Evolutionary conservation across 2,113 vertebrate genomes (phyloP), one percentile per base, ranked within the genome.

Genomic region (Ibidorhyncha struthersii): DNA sequence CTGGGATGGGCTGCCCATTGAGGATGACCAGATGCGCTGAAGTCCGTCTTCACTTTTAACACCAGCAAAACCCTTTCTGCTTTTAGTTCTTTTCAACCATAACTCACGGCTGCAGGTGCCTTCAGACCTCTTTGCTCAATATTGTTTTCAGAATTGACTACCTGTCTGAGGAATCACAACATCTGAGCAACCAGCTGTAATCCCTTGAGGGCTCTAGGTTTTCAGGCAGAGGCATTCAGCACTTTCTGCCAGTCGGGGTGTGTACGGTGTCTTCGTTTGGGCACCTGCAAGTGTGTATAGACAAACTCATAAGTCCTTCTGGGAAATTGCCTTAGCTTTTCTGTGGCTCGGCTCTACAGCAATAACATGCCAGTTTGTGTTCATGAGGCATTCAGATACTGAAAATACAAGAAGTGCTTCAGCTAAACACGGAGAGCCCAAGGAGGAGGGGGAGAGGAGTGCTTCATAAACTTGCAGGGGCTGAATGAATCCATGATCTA

Each of bases 1-100:
- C 34, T 72, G 53, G 41, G 43, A 59, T 0, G 0, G 76, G 53
- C 50, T 83, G 22, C 55, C 52, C 1, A 0, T 10, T 78, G 27
- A 7, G 61, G 36, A 40, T 15, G 27, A 45, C 17, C 58, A 65
- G 58, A 61, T 49, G 18, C 3, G 1, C 62, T 82, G 27, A 82
- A 95, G 34, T 77, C 40, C 27, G 13, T 58, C 41, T 56, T 61
- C 58, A 80, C 32, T 82, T 88, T 89, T 89, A 71, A 71, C 9
- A 40, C 8, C 47, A 84, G n/a, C 19, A 59, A 84, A 84, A 18
- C 8, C 6, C 17, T 79, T 32, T 61, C 16, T 89, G 26, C 15
- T 82, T 50, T 63, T 49, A 50, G 50, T 56, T 87, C 29, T 74
- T 66, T 66, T 55, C 70, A 63, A 11, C 20, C 38, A 4, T 78